Evolutionary conservation across 2,797 vertebrate genomes (phyloP).

Genomic region (Enteromius unitaeniatus): DNA sequence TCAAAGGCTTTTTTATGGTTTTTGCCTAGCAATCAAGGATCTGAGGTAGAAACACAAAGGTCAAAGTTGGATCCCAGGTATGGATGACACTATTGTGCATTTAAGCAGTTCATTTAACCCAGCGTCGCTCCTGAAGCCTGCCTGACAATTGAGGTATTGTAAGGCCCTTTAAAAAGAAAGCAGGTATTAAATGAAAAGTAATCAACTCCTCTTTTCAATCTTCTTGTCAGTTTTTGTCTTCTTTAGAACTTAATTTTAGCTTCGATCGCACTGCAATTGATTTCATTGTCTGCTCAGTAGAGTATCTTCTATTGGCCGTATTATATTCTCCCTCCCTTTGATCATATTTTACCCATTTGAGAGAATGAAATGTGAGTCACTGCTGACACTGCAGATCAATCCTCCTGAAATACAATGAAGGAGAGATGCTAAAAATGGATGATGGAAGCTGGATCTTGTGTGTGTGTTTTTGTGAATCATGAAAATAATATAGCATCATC

Average conservation of each 20-base stretch:
- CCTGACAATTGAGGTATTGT: constrained; percentile 42
- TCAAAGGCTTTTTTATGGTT: constrained; percentile 18
- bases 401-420: constrained; percentile 49
- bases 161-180: constrained; percentile 35
- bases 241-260: constrained; percentile 43
- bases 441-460: constrained; percentile 22
- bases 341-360: constrained; percentile 44
- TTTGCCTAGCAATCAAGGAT: constrained; percentile 30
- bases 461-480: constrained; percentile 6
- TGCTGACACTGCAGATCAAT: constrained; percentile 49
- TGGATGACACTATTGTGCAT: constrained; percentile 42
- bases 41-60: constrained; percentile 31
- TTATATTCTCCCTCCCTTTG: constrained; percentile 43
- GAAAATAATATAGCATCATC: constrained; percentile 19
- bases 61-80: constrained; percentile 37
- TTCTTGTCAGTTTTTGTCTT: constrained; percentile 35
- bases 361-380: constrained; percentile 49
- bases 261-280: constrained; percentile 9
- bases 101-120: constrained; percentile 31
- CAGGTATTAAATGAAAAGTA: constrained; percentile 45
- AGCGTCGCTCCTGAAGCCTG: constrained; percentile 4
- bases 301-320: constrained; percentile 37
- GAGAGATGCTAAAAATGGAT: constrained; percentile 41
- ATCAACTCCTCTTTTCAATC: constrained; percentile 48
- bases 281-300: constrained; percentile 27